Conservation (phyloP, 2,797 vertebrate species). For the Clarias laeviceps region DNA sequence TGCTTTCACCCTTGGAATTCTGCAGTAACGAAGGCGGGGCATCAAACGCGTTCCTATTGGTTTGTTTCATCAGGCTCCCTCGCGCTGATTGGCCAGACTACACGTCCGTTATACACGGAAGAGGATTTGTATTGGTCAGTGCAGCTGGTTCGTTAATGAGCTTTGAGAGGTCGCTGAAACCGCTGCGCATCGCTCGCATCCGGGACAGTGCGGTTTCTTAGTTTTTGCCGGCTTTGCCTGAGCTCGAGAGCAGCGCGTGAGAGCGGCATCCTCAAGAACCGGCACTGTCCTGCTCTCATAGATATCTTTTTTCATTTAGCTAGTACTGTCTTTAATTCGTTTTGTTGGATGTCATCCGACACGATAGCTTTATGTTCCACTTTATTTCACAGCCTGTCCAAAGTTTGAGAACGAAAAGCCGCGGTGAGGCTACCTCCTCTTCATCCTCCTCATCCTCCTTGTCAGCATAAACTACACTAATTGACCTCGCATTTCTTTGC, state of each 20-base stretch:
- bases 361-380: slow-evolving; percentile 6
- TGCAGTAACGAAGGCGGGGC: slow-evolving; percentile 61
- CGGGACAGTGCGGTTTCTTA: slow-evolving; percentile 65
- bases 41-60: slow-evolving; percentile 27
- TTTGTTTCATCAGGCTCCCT: neutral
- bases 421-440: neutral
- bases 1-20: slow-evolving; percentile 49
- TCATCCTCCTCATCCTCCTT: neutral
- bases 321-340: slow-evolving; percentile 40
- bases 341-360: neutral
- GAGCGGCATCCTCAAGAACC: slow-evolving; percentile 68
- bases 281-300: slow-evolving; percentile 76
- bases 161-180: slow-evolving; percentile 17
- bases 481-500: neutral
- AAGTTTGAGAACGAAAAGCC: slow-evolving; percentile 12
- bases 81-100: slow-evolving; percentile 2
- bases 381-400: slow-evolving; percentile 7
- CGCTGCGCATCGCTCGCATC: slow-evolving; percentile 50
- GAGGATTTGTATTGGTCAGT: neutral
- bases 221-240: slow-evolving; percentile 73
- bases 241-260: slow-evolving; percentile 68
- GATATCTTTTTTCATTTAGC: slow-evolving; percentile 57
- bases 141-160: slow-evolving; percentile 16
- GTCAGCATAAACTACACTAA: neutral
- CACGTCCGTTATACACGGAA: slow-evolving; percentile 12